A percentile compares a stretch with the other conserved stretches of the same genome.
phyloP scores from a whole-genome alignment of 2,888 invertebrate species.

The Melieria omissa region DNA sequence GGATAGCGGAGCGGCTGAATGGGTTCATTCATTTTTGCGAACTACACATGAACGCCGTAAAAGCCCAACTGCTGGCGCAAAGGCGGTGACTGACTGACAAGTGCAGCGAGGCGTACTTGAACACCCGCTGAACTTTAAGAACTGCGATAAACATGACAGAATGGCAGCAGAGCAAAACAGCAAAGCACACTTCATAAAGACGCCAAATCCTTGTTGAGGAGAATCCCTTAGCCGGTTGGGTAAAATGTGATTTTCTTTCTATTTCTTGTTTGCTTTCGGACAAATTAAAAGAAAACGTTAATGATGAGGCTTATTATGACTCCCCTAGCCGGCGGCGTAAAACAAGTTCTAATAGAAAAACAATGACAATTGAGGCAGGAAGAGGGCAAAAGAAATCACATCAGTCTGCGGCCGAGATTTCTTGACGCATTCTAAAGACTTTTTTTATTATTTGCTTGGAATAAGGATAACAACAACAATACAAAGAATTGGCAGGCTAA shows the following conservation, averaged over 20 bases:
- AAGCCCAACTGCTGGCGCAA: not conserved
- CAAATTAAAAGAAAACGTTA: slow-evolving; percentile 19
- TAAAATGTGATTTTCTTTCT: not conserved
- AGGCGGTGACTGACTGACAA: not conserved
- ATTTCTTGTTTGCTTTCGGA: not conserved
- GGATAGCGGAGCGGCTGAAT: no score
- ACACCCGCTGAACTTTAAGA: slow-evolving; percentile 22
- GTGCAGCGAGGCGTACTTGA: slow-evolving; percentile 11
- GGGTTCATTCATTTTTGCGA: no score
- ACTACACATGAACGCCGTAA: no score
- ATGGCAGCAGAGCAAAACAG: no score
- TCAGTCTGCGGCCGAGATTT: not conserved
- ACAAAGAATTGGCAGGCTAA: not conserved
- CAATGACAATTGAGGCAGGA: not conserved
- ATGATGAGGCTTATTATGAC: slow-evolving; percentile 25
- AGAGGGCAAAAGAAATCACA: not conserved
- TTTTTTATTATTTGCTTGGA: not conserved
- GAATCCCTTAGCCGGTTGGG: no score
- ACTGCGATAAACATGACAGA: not conserved
- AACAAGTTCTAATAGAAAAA: not conserved
- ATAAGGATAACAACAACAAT: not conserved
- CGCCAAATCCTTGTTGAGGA: not conserved
- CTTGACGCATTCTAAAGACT: not conserved
- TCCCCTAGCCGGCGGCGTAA: not conserved
- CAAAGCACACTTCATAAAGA: slow-evolving; percentile 3